Base-by-base conservation (phyloP, 37 sponge, comb jelly and placozoan genomes). In the Ianthella basta region DNA sequence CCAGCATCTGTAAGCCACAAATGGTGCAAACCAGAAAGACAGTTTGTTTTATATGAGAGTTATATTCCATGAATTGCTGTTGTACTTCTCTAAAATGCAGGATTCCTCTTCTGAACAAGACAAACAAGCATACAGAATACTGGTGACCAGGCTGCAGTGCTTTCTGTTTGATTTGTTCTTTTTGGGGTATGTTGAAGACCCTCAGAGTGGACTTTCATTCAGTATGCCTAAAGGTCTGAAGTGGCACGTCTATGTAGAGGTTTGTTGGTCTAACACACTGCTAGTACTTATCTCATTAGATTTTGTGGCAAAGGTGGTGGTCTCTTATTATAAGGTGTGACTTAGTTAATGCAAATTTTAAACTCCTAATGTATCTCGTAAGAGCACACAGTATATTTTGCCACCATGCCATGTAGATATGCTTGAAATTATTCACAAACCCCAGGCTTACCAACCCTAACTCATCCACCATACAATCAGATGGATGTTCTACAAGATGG, bases 161-260 rank as follows among this genome's bases (percentile, higher is more conserved):
- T 96, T 96, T 77, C 91, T 96, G 82, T 96, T 96, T 85, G 90
- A 93, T 40, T 79, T 96, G 4, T 56, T 96, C 27, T 68, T 90
- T 19, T 77, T 96, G 16, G 90, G 90, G 21, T 94, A 93, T 78
- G 90, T 96, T 19, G 89, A 93, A 55, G 97, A 96, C 37, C 60
- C 79, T 0, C 80, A 74, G 59, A 92, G 86, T 77, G 96, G 96
- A 12, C 53, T 38, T 40, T 90, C 93, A 16, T 95, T 95, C 80
- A 24, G 79, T 1, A 61, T 92, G n/a, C 87, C 88, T 55, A 90
- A 86, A 10, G 93, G 87, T 19, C 80, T 86, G 44, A 25, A 72
- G 63, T 92, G 91, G 91, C 68, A 70, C n/a, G 53, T 95, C 25
- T 95, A 78, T 85, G 83, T 95, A 19, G 96, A 95, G 86, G 93